Percentiles rank a stretch among this genome's conserved stretches.
Conservation (phyloP, 2,888 invertebrate genomes). For the Scelioninae gen. 1 region DNA sequence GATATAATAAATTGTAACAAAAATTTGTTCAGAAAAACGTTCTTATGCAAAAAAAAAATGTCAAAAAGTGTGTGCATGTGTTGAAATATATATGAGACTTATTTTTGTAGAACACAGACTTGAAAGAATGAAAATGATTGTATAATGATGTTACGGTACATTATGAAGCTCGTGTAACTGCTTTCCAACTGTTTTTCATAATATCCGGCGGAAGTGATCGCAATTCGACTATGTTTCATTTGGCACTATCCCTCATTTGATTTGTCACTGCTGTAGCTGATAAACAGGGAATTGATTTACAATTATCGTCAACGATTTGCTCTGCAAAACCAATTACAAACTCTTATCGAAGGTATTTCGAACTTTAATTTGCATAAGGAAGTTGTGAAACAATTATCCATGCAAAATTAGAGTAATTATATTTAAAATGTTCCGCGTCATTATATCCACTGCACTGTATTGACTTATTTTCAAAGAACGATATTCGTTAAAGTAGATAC, state of each 20-base stretch:
- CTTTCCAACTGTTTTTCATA: constrained; percentile 70
- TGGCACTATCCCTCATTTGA: constrained; percentile 1
- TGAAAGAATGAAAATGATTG: constrained; percentile 40
- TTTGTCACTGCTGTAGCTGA: constrained; percentile 7
- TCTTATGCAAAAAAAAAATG: no score
- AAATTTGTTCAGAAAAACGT: no score
- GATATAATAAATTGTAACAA: no score
- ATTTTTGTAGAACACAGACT: no score
- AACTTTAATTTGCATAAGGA: not conserved
- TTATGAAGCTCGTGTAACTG: constrained; percentile 72
- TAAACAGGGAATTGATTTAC: no score
- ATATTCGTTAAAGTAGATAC: constrained; percentile 7
- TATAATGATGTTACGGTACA: constrained; percentile 44
- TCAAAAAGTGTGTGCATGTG: no score
- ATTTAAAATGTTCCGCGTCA: constrained; percentile 11
- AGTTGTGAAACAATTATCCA: not conserved
- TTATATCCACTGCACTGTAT: not conserved
- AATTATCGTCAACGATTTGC: no score
- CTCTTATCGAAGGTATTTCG: no score
- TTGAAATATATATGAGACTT: no score
- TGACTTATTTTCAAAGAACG: constrained; percentile 6
- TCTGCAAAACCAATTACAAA: no score
- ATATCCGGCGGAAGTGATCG: constrained; percentile 71
- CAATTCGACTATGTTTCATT: constrained; percentile 13
- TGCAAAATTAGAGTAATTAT: not conserved